Conservation (phyloP, 2,113 vertebrate genomes). For the Microtus richardsoni region DNA sequence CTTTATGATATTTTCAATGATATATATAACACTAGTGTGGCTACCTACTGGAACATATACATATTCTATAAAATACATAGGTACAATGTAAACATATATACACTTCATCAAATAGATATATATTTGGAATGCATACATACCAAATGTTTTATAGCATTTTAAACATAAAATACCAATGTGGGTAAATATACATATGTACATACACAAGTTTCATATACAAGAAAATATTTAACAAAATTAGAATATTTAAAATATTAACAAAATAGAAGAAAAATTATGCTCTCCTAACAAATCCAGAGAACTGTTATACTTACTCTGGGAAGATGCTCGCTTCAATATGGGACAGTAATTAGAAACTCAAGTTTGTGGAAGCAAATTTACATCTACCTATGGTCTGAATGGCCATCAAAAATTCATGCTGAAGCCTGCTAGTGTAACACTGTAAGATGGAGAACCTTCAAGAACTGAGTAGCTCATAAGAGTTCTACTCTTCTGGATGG, state of each 20-base stretch:
- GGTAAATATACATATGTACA: not conserved
- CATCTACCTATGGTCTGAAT: not conserved
- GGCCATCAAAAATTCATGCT: not conserved
- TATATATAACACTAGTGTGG: not conserved
- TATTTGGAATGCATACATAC: not conserved
- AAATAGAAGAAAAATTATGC: conserved; percentile 1
- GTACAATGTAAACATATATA: not conserved
- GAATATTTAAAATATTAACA: conserved; percentile 18
- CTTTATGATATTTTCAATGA: not conserved
- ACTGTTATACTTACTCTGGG: not conserved
- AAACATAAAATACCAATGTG: conserved; percentile 32
- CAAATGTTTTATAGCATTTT: not conserved
- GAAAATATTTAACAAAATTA: conserved; percentile 36
- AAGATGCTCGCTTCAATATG: not conserved
- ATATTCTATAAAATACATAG: not conserved
- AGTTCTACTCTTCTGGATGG: too few relatives aligned
- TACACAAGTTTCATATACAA: not conserved
- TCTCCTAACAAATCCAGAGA: not conserved
- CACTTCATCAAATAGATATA: not conserved
- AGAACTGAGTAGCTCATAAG: not conserved
- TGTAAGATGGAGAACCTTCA: not conserved
- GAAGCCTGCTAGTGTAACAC: not conserved
- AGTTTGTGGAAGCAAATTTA: not conserved
- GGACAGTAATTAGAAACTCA: not conserved
- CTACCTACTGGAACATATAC: not conserved